These are phyloP conservation scores for Rhynchomys soricoides DNA, from an alignment of 2,113 vertebrate species.

Conservation along the genomic window DNA sequence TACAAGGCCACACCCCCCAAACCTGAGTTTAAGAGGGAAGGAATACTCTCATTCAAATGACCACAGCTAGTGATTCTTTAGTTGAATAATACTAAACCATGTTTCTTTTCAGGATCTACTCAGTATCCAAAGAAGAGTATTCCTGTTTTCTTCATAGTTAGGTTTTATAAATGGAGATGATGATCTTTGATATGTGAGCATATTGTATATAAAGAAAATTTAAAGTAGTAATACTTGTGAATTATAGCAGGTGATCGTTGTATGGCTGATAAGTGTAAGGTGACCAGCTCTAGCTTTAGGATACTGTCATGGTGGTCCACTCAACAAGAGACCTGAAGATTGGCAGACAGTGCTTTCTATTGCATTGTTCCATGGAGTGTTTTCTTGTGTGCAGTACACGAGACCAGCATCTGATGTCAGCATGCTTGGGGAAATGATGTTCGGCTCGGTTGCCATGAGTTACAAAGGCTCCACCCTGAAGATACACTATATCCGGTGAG, in stretches of 20 bases:
- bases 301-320: neutral
- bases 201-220: neutral
- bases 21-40: neutral
- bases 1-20: neutral
- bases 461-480: conserved; percentile 93
- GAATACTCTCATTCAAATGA: neutral
- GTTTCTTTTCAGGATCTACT: conserved; percentile 28
- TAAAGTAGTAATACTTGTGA: neutral
- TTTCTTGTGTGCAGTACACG: conserved; percentile 85
- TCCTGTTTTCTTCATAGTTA: neutral
- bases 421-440: conserved; percentile 95
- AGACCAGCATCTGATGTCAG: conserved; percentile 92
- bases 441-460: conserved; percentile 93
- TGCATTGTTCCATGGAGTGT: accelerated
- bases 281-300: conserved; percentile 11
- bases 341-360: neutral
- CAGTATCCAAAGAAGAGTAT: neutral
- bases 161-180: conserved; percentile 1
- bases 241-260: neutral
- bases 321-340: neutral
- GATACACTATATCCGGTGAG: conserved; percentile 93
- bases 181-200: neutral
- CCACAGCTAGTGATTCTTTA: neutral
- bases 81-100: neutral
- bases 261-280: neutral